Conservation (phyloP, 37 sponge, comb jelly and placozoan species). For the Tethya wilhelma region DNA sequence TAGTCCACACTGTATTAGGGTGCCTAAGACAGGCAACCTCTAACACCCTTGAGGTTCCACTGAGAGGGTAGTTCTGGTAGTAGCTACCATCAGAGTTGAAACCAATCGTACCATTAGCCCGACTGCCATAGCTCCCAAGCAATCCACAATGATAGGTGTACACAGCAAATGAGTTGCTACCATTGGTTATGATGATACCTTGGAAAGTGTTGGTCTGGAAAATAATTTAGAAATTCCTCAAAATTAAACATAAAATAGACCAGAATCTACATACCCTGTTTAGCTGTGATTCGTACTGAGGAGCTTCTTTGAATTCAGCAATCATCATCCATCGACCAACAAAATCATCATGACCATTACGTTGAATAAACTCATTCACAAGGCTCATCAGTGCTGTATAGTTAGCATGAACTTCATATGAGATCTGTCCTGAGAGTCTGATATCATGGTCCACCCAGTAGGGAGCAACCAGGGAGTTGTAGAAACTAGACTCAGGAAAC, state of each 20-base stretch:
- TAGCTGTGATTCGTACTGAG: not conserved
- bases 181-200: constrained; percentile 20
- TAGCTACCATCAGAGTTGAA: constrained; percentile 25
- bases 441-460: constrained; percentile 30
- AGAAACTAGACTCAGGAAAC: constrained; percentile 11
- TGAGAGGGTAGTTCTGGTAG: constrained; percentile 18
- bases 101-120: constrained; percentile 17
- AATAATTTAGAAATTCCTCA: not conserved
- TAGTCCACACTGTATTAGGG: constrained; percentile 17
- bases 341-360: constrained; percentile 10
- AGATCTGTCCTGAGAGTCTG: constrained; percentile 7
- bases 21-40: constrained; percentile 13
- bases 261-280: not conserved
- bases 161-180: constrained; percentile 12
- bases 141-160: constrained; percentile 19
- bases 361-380: constrained; percentile 7
- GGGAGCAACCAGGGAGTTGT: constrained; percentile 32
- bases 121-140: not conserved
- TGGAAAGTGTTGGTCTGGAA: constrained; percentile 23
- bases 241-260: not conserved
- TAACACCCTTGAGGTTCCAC: not conserved
- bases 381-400: not conserved
- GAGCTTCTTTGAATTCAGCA: constrained; percentile 3
- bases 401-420: constrained; percentile 24
- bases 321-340: constrained; percentile 34